A percentile compares a stretch with the other conserved stretches of the same genome.
Conservation (phyloP, 2,888 invertebrate genomes). For the Eupithecia subumbrata region DNA sequence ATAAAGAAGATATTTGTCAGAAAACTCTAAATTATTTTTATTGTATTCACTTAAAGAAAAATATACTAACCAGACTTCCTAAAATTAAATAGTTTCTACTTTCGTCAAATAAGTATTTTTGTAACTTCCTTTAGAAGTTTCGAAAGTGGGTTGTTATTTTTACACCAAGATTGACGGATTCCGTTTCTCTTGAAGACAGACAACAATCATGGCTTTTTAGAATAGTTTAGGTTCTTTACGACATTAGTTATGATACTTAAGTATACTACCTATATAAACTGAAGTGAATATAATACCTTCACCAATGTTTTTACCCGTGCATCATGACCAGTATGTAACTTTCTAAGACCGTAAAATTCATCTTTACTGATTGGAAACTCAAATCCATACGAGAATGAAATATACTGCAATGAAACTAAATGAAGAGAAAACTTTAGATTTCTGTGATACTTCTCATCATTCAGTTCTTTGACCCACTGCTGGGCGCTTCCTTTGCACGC, state of each 20-base stretch:
- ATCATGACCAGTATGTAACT: neutral
- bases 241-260: neutral
- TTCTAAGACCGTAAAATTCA: neutral
- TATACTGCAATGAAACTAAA: neutral
- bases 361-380: neutral
- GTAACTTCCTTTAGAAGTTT: slow-evolving; percentile 3
- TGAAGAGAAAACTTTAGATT: neutral
- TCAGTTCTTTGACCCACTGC: neutral
- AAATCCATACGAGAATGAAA: neutral
- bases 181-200: slow-evolving; percentile 6
- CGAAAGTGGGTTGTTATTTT: slow-evolving; percentile 23
- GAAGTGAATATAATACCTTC: neutral
- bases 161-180: slow-evolving; percentile 20
- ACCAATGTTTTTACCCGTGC: neutral
- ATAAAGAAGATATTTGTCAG: no score
- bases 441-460: neutral
- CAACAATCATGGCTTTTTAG: neutral
- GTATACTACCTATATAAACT: neutral
- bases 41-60: neutral
- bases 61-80: neutral
- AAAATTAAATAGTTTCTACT: neutral
- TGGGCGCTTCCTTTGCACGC: neutral
- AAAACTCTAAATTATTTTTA: no score
- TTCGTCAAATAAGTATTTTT: slow-evolving; percentile 1
- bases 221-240: neutral